A percentile compares a stretch with the other conserved stretches of the same genome.
phyloP scores from a whole-genome alignment of 1,140 invertebrate species.

The Neomicropteryx cornuta region DNA sequence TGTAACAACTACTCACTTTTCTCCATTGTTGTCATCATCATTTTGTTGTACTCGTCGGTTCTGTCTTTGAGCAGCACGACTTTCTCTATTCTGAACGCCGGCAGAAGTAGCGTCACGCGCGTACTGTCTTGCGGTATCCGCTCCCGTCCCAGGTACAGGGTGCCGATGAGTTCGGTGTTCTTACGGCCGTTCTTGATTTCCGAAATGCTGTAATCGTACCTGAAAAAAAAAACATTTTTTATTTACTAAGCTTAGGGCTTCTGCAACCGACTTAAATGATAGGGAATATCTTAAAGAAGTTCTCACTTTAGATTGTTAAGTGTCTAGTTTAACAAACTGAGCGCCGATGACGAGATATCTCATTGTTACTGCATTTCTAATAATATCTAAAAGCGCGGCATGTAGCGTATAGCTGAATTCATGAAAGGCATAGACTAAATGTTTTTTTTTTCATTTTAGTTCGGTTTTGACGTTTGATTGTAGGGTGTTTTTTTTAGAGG shows the following conservation, averaged over 20 bases:
- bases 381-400: too few relatives aligned
- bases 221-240: constrained; percentile 23
- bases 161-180: constrained; percentile 28
- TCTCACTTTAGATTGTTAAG: too few relatives aligned
- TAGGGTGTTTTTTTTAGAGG: too few relatives aligned
- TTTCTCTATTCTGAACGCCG: constrained; percentile 50
- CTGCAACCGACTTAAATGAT: constrained; percentile 3
- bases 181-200: constrained; percentile 27
- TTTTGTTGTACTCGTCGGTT: constrained; percentile 22
- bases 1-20: constrained; percentile 29
- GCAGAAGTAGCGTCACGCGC: constrained; percentile 43
- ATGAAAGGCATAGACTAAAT: too few relatives aligned
- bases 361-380: too few relatives aligned
- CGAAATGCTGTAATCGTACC: constrained; percentile 42
- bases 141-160: constrained; percentile 34
- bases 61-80: constrained; percentile 29
- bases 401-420: too few relatives aligned
- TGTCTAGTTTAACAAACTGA: too few relatives aligned
- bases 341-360: too few relatives aligned
- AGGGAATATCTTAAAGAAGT: not conserved
- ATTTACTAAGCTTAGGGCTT: constrained; percentile 5
- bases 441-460: too few relatives aligned
- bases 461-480: too few relatives aligned
- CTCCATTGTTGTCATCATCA: constrained; percentile 21
- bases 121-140: constrained; percentile 40